Base-by-base conservation (phyloP, 1,140 invertebrate genomes). In the Telenomus remus region DNA sequence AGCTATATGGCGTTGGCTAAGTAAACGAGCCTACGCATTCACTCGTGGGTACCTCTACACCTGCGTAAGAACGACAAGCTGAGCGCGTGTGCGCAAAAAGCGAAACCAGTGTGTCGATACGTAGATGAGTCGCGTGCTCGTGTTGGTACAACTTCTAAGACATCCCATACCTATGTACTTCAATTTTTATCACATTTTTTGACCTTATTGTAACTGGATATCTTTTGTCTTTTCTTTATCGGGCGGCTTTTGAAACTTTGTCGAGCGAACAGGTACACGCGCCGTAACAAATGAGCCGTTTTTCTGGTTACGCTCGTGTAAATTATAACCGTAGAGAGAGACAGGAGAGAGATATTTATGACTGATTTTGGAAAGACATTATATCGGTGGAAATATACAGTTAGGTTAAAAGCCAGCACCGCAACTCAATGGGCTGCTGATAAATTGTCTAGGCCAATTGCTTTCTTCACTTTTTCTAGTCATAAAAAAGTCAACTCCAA, bases 1-100 rank as follows among this genome's bases (percentile, higher is more conserved):
- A 82, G 81, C 69, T 85, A n/a, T n/a, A 87, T 84, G 83, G 85
- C 81, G 82, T 86, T 85, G 83, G 84, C 81, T 86, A 86, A 86
- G 84, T 87, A 86, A 87, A 86, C 79, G 81, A 86, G 81, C 79
- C 82, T 82, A 85, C 84, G 83, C 82, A 83, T 81, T 82, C 77
- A 79, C 80, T 77, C 75, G 69, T 84, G 81, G 82, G 80, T 63
- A 55, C 73, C 80, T 83, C 78, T 84, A 84, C 79, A 80, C 68
- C 69, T 80, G 74, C 65, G 65, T 63, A 65, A 81, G 64, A 73
- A 55, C 69, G 69, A 71, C 46, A 59, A 70, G 48, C 76, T 70
- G 68, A 53, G 35, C 37, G 56, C 63, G 53, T 55, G 34, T 1
- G 50, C 59, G 59, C 66, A 56, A 61, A 76, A 63, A 70, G 56